Base-by-base conservation (phyloP, 2,888 invertebrate species). In the Drosophila borealis region DNA sequence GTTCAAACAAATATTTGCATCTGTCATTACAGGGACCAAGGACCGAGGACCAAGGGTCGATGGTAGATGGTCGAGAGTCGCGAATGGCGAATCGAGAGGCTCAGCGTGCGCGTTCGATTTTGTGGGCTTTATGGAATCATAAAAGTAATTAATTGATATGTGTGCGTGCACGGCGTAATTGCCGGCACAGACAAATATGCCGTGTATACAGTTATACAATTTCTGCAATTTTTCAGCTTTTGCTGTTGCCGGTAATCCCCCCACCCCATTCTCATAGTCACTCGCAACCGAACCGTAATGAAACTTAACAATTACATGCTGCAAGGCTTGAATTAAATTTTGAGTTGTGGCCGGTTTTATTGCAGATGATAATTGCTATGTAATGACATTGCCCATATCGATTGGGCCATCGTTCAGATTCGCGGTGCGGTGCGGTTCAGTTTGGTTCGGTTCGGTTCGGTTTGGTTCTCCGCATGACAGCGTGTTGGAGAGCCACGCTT, bases 111-210 rank as follows among this genome's bases (percentile, higher is more conserved):
- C 29, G 29, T 29, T 29, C 29, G 29, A 29, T 57, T 54, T 53
- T 53, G 70, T 50, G 45, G 71, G 39, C 68, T 68, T 68, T 74
- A 70, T 80, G 78, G 78, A 84, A 80, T 86, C 81, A 83, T 80
- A 86, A 84, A 89, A 74, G 79, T 89, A 89, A 88, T 85, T 85
- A 85, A 85, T 89, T 89, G 70, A 84, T 83, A 71, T 85, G 69
- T 74, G 71, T 69, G 57, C 60, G 50, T 76, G 71, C 37, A 36
- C 48, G 64, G 60, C 81, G 72, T 86, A 83, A 88, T 83, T 86
- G 84, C 84, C 60, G 44, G 36, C 34, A 54, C 68, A 70, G 70
- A 67, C 80, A 81, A 88, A 88, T 85, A 81, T 81, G 64, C 63
- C 49, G 54, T 17, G 69, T 63, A 44, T 49, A 79, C 44, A 67